Conservation (phyloP, 2,113 vertebrate species). For the Hydrolagus affinis region DNA sequence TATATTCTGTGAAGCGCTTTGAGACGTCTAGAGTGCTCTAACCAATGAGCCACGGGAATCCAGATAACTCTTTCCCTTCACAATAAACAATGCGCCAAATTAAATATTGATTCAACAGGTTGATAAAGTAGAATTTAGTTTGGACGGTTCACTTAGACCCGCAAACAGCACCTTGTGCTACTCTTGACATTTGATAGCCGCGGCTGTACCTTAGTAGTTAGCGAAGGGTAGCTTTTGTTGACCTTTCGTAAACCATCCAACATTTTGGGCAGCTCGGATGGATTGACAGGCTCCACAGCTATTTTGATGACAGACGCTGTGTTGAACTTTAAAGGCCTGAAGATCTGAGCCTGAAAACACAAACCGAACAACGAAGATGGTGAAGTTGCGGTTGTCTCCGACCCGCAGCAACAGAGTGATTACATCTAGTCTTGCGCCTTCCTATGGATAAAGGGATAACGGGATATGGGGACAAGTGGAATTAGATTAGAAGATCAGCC, state of each 20-base stretch:
- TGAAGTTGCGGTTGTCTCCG: neutral
- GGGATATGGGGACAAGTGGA: no score
- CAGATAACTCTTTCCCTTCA: no score
- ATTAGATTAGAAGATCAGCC: no score
- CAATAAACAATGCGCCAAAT: no score
- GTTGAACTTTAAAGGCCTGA: slow-evolving; percentile 93
- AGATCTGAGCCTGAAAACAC: slow-evolving; percentile 84
- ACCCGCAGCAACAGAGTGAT: neutral
- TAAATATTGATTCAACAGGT: no score
- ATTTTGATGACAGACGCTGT: slow-evolving; percentile 97
- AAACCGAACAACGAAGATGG: slow-evolving; percentile 21
- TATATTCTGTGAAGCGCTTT: no score
- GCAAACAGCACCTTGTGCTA: no score
- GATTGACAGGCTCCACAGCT: slow-evolving; percentile 93
- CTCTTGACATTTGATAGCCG: neutral
- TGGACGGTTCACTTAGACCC: no score
- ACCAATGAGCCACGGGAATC: no score
- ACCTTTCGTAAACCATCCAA: slow-evolving; percentile 91
- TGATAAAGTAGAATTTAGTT: no score
- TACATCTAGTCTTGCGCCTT: neutral
- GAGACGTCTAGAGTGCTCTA: no score
- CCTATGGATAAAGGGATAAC: no score
- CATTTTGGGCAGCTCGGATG: slow-evolving; percentile 96
- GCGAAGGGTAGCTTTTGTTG: slow-evolving; percentile 96
- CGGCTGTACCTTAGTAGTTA: slow-evolving; percentile 82